Percentiles rank a stretch among this genome's conserved stretches.
Evolutionary conservation across 2,797 vertebrate species (phyloP).

Genomic region (Eupleurogrammus muticus): DNA sequence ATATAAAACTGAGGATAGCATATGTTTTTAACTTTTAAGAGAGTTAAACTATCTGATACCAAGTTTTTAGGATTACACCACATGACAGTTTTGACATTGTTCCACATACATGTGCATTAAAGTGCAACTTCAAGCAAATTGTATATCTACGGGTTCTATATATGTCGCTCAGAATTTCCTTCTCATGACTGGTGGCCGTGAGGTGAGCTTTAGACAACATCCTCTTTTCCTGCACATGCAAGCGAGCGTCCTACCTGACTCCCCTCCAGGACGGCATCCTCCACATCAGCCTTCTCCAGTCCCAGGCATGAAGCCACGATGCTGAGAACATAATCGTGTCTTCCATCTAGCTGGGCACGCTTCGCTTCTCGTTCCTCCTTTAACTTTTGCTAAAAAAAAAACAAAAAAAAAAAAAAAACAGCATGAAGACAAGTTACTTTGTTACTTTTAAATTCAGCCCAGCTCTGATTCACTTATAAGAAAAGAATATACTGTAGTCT

Average conservation of each 20-base stretch:
- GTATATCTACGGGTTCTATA: too few species aligned
- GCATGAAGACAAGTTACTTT: neutral
- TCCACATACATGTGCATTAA: neutral
- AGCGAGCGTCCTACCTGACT: slow-evolving; percentile 86
- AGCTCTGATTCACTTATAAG: neutral
- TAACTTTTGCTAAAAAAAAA: slow-evolving; percentile 89
- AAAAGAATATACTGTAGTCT: neutral
- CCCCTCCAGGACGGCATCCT: slow-evolving; percentile 93
- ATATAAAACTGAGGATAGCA: too few species aligned
- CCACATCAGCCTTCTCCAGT: slow-evolving; percentile 89
- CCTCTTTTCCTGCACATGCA: too few species aligned
- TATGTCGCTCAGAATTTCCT: too few species aligned
- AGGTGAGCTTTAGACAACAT: too few species aligned
- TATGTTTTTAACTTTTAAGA: too few species aligned
- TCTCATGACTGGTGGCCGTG: too few species aligned
- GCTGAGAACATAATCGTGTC: slow-evolving; percentile 91
- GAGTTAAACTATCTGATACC: too few species aligned
- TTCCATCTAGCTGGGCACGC: slow-evolving; percentile 88
- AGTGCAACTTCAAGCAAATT: neutral
- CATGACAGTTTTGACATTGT: too few species aligned
- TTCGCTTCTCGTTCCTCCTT: slow-evolving; percentile 94
- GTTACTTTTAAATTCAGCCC: neutral
- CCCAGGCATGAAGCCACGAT: slow-evolving; percentile 89
- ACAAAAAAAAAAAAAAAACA: neutral
- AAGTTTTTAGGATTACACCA: too few species aligned